A percentile compares a stretch with the other conserved stretches of the same genome.
Conservation (phyloP, 1,140 invertebrate species). For the Harpegnathos saltator region DNA sequence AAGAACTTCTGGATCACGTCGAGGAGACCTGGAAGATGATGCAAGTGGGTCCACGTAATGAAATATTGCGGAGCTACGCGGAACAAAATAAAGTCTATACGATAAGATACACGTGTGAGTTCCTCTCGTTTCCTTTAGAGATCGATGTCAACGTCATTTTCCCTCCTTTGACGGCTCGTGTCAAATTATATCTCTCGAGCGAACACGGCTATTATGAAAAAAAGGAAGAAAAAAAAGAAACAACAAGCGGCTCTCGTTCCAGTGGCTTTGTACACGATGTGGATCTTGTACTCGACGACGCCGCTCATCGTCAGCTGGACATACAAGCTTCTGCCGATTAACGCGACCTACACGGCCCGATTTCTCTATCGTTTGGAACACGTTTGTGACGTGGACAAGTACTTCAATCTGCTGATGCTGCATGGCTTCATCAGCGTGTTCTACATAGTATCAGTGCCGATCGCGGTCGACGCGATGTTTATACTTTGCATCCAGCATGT, state of each 20-base stretch:
- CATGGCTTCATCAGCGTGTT: background rate
- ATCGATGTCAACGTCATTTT: background rate
- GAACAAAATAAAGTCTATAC: background rate
- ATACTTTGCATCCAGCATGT: conserved; percentile 64
- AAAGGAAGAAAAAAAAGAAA: too few relatives aligned
- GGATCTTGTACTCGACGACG: background rate
- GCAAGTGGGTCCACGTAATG: background rate
- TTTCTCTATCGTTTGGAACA: conserved; percentile 30
- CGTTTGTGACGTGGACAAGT: conserved; percentile 7
- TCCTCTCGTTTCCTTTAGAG: background rate
- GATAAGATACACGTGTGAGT: conserved; percentile 13
- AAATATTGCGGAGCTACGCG: conserved; percentile 29
- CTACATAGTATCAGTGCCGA: background rate
- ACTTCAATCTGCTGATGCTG: conserved; percentile 33
- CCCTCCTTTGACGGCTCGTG: too few relatives aligned
- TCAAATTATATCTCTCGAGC: too few relatives aligned
- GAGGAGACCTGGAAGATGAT: conserved; percentile 6
- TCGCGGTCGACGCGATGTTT: conserved; percentile 66
- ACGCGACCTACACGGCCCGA: background rate
- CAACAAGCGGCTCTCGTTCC: too few relatives aligned
- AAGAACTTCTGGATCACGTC: background rate
- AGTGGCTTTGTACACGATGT: background rate
- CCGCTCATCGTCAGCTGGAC: background rate
- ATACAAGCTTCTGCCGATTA: background rate
- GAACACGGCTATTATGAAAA: too few relatives aligned